phyloP scores from a whole-genome alignment of 2,797 vertebrate species.

The Tiaroga cobitis region DNA sequence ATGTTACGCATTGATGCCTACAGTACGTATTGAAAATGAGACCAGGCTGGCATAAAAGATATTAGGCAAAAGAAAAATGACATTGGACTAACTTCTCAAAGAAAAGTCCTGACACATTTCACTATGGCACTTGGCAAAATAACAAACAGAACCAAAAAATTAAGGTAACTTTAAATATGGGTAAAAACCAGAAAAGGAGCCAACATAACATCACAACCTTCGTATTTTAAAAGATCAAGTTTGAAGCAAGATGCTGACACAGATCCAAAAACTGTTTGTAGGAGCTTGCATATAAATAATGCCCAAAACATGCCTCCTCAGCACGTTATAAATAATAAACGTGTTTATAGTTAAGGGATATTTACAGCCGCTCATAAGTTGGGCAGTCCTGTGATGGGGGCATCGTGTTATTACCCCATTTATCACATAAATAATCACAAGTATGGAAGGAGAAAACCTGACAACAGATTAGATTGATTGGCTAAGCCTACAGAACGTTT shows the following conservation, averaged over 20 bases:
- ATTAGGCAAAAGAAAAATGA: not conserved
- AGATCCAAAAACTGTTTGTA: slow-evolving; percentile 77
- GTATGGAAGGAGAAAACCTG: slow-evolving; percentile 26
- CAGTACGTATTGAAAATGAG: too few species aligned
- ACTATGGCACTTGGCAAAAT: slow-evolving; percentile 47
- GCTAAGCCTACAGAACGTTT: not conserved
- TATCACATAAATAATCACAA: slow-evolving; percentile 50
- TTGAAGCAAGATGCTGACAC: slow-evolving; percentile 72
- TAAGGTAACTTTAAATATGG: slow-evolving; percentile 1
- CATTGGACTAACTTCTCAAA: not conserved
- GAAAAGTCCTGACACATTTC: slow-evolving; percentile 56
- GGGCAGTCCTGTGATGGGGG: slow-evolving; percentile 8
- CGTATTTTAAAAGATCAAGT: slow-evolving; percentile 67
- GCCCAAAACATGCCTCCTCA: slow-evolving; percentile 68
- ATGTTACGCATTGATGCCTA: too few species aligned
- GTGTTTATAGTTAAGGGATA: slow-evolving; percentile 62
- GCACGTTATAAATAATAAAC: slow-evolving; percentile 74
- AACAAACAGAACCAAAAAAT: slow-evolving; percentile 55
- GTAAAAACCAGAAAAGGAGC: not conserved
- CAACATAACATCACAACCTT: slow-evolving; percentile 59
- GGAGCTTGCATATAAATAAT: slow-evolving; percentile 73
- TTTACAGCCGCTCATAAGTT: slow-evolving; percentile 65
- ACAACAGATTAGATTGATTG: slow-evolving; percentile 23
- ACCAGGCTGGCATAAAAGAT: not conserved
- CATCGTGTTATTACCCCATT: slow-evolving; percentile 46